Evolutionary conservation across 2,113 vertebrate genomes (phyloP).

Genomic region (Sceloporus undulatus): DNA sequence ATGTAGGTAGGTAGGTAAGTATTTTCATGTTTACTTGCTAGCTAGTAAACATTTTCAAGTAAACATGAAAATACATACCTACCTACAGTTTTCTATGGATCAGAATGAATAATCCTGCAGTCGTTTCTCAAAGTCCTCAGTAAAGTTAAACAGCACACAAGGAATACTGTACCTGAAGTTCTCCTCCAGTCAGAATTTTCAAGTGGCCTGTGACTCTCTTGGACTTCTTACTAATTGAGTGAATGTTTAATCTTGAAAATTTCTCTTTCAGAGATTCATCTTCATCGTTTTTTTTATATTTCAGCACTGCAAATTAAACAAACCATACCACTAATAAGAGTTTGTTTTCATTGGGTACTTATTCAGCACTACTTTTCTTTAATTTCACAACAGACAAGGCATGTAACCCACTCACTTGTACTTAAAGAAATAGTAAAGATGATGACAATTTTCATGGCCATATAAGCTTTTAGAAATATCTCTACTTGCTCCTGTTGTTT

Average conservation of each 20-base stretch:
- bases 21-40: no score
- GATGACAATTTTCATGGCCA: conserved; percentile 27
- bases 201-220: conserved; percentile 94
- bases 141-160: not conserved
- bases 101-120: not conserved
- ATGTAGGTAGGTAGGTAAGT: no score
- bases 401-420: conserved; percentile 37
- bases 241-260: conserved; percentile 92
- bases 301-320: conserved; percentile 87
- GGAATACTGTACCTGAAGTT: conserved; percentile 92
- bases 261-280: conserved; percentile 92
- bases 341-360: not conserved
- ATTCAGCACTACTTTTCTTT: conserved; percentile 35
- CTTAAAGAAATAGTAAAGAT: conserved; percentile 53
- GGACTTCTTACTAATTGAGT: conserved; percentile 96
- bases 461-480: conserved; percentile 28
- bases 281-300: conserved; percentile 93
- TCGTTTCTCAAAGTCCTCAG: not conserved
- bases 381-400: conserved; percentile 47
- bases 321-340: conserved; percentile 34
- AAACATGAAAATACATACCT: not conserved
- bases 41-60: not conserved
- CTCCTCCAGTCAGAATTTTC: conserved; percentile 92
- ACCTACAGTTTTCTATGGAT: not conserved
- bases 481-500: conserved; percentile 54